Evolutionary conservation across 2,797 vertebrate species (phyloP), one percentile per base, ranked within the genome.

Genomic region (Peromyscus aztecus): DNA sequence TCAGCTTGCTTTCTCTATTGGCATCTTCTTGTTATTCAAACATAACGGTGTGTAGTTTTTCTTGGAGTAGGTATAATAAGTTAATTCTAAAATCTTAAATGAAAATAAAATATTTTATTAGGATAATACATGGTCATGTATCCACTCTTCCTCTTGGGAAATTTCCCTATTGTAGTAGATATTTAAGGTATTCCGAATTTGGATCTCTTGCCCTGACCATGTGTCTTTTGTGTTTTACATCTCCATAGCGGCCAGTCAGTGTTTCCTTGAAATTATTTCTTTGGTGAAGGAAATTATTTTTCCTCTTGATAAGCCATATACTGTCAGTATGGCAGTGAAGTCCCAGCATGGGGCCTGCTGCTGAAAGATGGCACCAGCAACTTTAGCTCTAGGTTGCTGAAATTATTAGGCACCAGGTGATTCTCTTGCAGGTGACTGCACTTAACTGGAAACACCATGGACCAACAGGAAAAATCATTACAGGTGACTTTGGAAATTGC

Each of bases 251-350:
- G 63, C 67, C 80, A 65, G 2, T 14, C 92, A 11, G 90, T 40
- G 76, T 93, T 97, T 96, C n/a, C 87, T 97, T 97, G 29, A 46
- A 83, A 19, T n/a, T 88, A 49, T 52, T 97, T 89, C 90, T 94
- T 96, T 96, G 94, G 82, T 95, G 97, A 95, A 87, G 46, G 23
- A 97, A 91, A 21, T 57, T 6, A 13, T 75, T 59, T 75, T 75
- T 43, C 27, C 34, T n/a, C 37, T 65, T 87, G 31, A 90, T 91
- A 95, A 95, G 76, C 77, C 96, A 61, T 40, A 61, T 78, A 71
- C 84, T 96, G 34, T 59, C 2, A 34, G 5, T 96, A 37, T 84
- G 27, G 78, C 96, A 97, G 34, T 97, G 46, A 96, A 97, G 37
- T 96, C 3, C 67, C 93, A 57, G 87, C 92, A n/a, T 95, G 78